Percentiles rank a stretch among this genome's conserved stretches.
These are phyloP conservation scores for Myotis brandtii DNA, from an alignment of 2,113 vertebrate species.

Conservation along the genomic window DNA sequence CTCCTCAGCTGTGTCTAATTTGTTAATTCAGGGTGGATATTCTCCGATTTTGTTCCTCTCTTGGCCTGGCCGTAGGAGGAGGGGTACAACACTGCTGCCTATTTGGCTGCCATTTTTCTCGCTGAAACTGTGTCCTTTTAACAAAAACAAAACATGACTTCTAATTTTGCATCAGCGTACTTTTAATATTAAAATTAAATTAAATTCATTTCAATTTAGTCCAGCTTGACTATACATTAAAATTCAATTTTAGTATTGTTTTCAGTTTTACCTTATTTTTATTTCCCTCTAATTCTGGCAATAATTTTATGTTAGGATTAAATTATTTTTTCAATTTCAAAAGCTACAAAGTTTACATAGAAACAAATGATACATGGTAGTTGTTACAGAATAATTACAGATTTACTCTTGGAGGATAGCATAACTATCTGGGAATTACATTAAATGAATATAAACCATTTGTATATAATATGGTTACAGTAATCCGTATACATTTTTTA, in stretches of 20 bases:
- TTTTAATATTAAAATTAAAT: background rate
- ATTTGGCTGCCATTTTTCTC: no score
- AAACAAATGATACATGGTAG: background rate
- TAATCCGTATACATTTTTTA: background rate
- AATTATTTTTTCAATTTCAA: slow-evolving; percentile 27
- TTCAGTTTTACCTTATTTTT: background rate
- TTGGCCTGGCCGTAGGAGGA: no score
- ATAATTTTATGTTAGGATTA: background rate
- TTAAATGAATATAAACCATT: background rate
- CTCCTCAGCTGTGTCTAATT: no score
- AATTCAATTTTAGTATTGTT: background rate
- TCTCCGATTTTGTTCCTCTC: no score
- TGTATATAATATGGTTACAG: background rate
- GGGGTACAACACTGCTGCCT: no score
- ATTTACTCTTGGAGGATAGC: background rate
- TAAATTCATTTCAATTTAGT: background rate
- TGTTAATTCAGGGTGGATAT: no score
- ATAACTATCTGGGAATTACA: background rate
- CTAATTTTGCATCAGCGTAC: background rate
- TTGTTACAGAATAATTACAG: background rate
- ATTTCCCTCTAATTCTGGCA: background rate
- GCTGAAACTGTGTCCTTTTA: background rate
- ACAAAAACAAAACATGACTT: background rate
- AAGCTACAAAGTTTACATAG: background rate
- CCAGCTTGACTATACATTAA: background rate